Evolutionary conservation across 2,797 vertebrate species (phyloP).

Genomic region (Knipowitschia caucasica): DNA sequence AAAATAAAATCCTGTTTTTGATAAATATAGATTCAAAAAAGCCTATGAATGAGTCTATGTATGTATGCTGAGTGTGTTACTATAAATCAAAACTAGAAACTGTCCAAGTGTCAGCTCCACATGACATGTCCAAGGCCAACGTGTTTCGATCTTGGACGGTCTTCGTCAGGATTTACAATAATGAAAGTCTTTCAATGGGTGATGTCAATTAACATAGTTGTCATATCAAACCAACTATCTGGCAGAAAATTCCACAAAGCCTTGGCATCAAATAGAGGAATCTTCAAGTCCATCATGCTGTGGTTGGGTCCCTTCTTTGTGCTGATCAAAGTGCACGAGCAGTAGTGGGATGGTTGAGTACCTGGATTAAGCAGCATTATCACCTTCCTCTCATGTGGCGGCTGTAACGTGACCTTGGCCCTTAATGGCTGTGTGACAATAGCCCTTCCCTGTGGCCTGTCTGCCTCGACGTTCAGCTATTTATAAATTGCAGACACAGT

Average conservation of each 20-base stretch:
- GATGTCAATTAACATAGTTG: not conserved
- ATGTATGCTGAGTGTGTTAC: too few species aligned
- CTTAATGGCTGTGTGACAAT: constrained; percentile 60
- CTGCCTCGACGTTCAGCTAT: constrained; percentile 62
- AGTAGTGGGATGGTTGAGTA: constrained; percentile 25
- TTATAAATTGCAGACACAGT: constrained; percentile 67
- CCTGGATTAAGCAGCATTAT: constrained; percentile 41
- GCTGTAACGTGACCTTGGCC: constrained; percentile 68
- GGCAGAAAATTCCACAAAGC: not conserved
- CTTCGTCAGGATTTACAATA: too few species aligned
- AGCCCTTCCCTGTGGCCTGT: constrained; percentile 58
- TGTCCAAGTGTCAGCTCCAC: too few species aligned
- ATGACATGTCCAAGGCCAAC: too few species aligned
- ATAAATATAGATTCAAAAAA: too few species aligned
- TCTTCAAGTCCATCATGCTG: too few species aligned
- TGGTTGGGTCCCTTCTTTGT: not conserved
- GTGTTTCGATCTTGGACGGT: too few species aligned
- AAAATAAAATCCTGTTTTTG: too few species aligned
- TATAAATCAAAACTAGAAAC: too few species aligned
- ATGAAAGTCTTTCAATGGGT: too few species aligned
- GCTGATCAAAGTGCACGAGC: constrained; percentile 13
- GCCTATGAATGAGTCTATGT: too few species aligned
- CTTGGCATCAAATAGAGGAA: not conserved
- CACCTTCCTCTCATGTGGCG: constrained; percentile 32
- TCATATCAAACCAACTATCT: not conserved